Conservation (phyloP, 2,113 vertebrate species). For the Bubo bubo region DNA sequence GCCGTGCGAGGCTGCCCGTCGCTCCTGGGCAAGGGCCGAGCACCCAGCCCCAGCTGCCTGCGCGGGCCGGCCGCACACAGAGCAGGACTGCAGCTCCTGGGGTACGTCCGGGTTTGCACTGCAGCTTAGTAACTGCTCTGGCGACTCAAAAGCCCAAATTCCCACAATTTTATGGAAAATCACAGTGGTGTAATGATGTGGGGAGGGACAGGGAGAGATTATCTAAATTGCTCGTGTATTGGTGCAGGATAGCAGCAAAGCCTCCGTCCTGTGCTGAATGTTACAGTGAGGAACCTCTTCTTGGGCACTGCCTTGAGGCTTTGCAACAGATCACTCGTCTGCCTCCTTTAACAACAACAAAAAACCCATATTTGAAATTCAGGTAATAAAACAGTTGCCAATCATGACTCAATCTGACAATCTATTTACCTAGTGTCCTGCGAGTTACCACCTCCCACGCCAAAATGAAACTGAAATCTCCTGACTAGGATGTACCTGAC, state of each 20-base stretch:
- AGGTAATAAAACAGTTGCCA: not conserved
- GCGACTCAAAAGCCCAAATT: not conserved
- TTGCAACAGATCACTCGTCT: not conserved
- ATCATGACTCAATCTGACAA: not conserved
- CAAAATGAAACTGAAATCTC: not conserved
- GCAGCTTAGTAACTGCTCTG: not conserved
- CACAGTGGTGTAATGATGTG: not conserved
- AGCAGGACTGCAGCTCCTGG: too few relatives aligned
- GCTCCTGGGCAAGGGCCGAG: not conserved
- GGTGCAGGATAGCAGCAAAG: not conserved
- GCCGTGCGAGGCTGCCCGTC: fast-evolving
- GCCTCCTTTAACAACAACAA: not conserved
- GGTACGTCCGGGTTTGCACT: not conserved
- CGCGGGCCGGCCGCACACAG: not conserved
- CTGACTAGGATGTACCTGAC: not conserved
- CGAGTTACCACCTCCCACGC: not conserved
- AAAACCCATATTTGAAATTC: not conserved
- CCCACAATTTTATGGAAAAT: not conserved
- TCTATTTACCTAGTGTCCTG: not conserved
- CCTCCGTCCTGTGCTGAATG: not conserved
- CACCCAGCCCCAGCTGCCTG: too few relatives aligned
- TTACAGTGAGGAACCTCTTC: not conserved
- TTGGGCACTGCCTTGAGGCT: not conserved
- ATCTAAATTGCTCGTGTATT: not conserved
- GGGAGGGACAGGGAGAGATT: not conserved